phyloP scores from a whole-genome alignment of 2,113 vertebrate genomes.

The Empidonax traillii region DNA sequence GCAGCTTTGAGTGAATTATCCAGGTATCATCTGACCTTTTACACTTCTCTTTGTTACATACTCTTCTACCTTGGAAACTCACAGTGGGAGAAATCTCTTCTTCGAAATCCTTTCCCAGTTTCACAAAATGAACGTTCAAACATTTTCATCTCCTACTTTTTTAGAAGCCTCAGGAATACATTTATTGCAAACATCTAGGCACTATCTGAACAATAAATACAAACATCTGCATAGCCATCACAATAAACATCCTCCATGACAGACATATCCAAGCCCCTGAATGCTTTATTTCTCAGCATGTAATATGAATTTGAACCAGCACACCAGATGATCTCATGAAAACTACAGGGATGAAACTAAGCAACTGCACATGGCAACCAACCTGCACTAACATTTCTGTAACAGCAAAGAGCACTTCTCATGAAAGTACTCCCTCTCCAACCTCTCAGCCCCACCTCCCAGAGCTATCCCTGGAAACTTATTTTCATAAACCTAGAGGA shows the following conservation, averaged over 20 bases:
- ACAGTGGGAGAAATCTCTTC: not conserved
- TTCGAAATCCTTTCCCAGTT: not conserved
- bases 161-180: not conserved
- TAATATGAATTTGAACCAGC: not conserved
- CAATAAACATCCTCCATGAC: not conserved
- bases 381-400: not conserved
- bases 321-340: not conserved
- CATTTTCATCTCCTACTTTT: not conserved
- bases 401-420: not conserved
- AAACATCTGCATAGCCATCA: not conserved
- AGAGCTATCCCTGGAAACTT: not conserved
- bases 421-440: not conserved
- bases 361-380: not conserved
- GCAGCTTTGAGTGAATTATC: not conserved
- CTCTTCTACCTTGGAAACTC: not conserved
- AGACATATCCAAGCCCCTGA: not conserved
- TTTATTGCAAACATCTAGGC: not conserved
- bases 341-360: slow-evolving; percentile 17
- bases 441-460: not conserved
- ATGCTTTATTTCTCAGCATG: not conserved
- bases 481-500: not conserved
- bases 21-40: not conserved
- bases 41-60: not conserved
- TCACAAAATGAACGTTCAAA: not conserved
- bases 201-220: not conserved